Conservation (phyloP, 2,797 vertebrate species). For the Sebastes miniatus region DNA sequence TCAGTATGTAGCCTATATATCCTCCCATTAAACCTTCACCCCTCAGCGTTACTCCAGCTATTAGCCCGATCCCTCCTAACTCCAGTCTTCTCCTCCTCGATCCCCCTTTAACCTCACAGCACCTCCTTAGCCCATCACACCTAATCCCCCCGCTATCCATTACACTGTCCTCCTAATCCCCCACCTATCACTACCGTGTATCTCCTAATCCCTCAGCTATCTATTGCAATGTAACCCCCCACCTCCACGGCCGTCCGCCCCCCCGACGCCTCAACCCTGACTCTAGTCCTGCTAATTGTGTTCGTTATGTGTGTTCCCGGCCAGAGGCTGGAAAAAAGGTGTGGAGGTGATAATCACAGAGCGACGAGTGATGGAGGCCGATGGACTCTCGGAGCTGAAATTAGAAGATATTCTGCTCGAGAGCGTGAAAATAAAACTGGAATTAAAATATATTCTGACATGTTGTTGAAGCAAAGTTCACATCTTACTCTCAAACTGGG, state of each 20-base stretch:
- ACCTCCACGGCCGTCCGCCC: neutral
- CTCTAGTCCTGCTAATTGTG: conserved; percentile 50
- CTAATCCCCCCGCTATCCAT: conserved; percentile 59
- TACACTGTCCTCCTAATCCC: conserved; percentile 53
- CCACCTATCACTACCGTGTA: conserved; percentile 44
- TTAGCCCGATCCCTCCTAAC: conserved; percentile 29
- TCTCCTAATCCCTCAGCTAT: conserved; percentile 44
- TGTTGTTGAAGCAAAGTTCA: neutral
- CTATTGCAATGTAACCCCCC: conserved; percentile 11
- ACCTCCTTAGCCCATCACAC: conserved; percentile 26
- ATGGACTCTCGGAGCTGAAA: conserved; percentile 10
- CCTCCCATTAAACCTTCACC: conserved; percentile 23
- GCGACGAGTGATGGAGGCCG: conserved; percentile 45
- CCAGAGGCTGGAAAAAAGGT: conserved; percentile 17
- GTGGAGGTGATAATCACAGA: conserved; percentile 37
- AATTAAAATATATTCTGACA: neutral
- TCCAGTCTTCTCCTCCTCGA: neutral
- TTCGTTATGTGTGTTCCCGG: conserved; percentile 12
- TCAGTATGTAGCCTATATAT: neutral
- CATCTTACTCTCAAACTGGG: no score
- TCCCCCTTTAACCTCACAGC: conserved; percentile 21
- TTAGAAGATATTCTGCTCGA: conserved; percentile 21
- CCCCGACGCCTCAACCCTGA: neutral
- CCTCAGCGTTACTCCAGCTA: neutral
- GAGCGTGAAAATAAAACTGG: neutral